Evolutionary conservation across 2,797 vertebrate species (phyloP), one percentile per base, ranked within the genome.

Genomic region (Hozukius guyotensis): DNA sequence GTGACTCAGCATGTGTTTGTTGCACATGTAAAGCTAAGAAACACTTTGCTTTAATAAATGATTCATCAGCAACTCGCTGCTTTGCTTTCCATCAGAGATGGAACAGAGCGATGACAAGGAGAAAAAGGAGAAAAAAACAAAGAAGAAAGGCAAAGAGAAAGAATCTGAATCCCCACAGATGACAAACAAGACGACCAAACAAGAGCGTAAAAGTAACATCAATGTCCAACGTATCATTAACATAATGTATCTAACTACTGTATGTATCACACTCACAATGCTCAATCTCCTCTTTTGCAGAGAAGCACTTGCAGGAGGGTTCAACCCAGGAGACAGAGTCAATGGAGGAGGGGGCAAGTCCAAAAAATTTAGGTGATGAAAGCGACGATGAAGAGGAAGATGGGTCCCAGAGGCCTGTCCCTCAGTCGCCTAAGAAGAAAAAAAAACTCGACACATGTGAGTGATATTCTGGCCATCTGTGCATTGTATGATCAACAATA

Each of bases 381-480:
- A 87, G 87, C 42, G 86, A 85, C 1, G 70, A 91, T 8, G 93
- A 95, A 31, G 85, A 85, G 12, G 88, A 89, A 14, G 88, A 92
- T 11, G 64, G 24, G 24, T 75, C 85, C 18, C 55, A 80, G 36
- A 90, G 60, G 13, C 72, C 84, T 0, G 62, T 82, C 18, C 75
- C 84, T 72, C 75, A 88, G 6, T 85, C 93, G 6, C 88, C 93
- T 3, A 85, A 83, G 72, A 96, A 89, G 84, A 94, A 94, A 66
- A 91, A 89, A 74, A 57, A 87, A 38, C 90, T 93, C 0, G 85
- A 91, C 80, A 92, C 93, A 79, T 83, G 96, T 96, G 73, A 89
- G 94, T 64, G 6, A 61, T 20, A 24, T 6, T 63, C 34, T 60
- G 20, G 2, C 10, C 5, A n/a, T n/a, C 3, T 12, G 3, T 10